Base-by-base conservation (phyloP, 2,113 vertebrate species). In the Onychorhynchus coronatus region DNA sequence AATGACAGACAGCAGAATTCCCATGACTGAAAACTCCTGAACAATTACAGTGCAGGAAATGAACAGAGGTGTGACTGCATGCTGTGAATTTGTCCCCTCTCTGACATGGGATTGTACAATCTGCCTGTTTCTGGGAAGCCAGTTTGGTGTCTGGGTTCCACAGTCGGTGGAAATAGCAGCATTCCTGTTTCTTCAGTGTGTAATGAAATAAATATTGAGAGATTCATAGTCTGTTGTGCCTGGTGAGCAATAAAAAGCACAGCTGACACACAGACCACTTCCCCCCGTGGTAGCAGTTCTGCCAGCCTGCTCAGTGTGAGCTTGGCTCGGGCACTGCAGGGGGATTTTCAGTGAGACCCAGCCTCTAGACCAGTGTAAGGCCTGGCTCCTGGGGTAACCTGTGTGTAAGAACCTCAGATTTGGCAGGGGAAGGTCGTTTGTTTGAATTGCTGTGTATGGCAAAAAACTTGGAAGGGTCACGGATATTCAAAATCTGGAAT, bases 1-100 rank as follows among this genome's bases (percentile, higher is more conserved):
- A 37, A 46, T 82, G 71, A 62, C 35, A 82, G 88, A 77, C 22
- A 67, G 31, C 62, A 79, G 33, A 89, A 86, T 84, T 89, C 63
- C 49, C 11, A 10, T 61, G 62, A 42, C 30, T 1, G 4, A 80
- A 76, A 88, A 8, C 49, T 73, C 52, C 12, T 6, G 70, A 81
- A 85, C 31, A 68, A 30, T 89, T 89, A 21, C 49, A 77, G 42
- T 44, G 23, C 49, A 68, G 71, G 47, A 85, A 72, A 75, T 85
- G 88, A 82, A 39, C 2, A 39, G 58, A 82, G 37, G 33, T 71
- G 47, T 70, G 27, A n/a, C 24, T 90, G 15, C 27, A 37, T 44
- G 46, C 70, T 78, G 46, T 67, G 41, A n/a, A 20, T 85, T 25
- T 41, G 25, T 58, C 46, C 35, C 15, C 42, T 74, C 49, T 56